Percentiles rank a stretch among this genome's conserved stretches.
Evolutionary conservation across 2,797 vertebrate species (phyloP).

Genomic region (Tokudaia tokunoshimensis): DNA sequence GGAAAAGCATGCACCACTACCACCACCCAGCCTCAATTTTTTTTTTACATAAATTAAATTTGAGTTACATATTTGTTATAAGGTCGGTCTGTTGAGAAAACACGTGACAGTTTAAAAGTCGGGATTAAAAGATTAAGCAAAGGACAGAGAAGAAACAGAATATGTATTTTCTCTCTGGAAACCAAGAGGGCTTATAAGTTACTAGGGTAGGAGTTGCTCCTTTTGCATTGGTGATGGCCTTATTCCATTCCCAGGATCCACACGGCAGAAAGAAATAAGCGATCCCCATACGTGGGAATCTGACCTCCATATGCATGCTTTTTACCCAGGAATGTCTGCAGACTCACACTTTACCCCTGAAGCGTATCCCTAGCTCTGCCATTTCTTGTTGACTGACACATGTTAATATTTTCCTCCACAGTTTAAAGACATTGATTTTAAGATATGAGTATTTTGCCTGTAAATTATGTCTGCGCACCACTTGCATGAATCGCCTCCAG

Average conservation of each 20-base stretch:
- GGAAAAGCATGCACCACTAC: neutral
- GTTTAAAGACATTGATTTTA: constrained; percentile 32
- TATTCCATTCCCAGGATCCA: neutral
- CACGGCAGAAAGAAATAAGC: neutral
- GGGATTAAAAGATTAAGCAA: constrained; percentile 3
- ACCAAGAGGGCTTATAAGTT: neutral
- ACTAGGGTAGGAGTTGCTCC: neutral
- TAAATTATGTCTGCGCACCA: too few species aligned
- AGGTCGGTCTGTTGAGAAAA: constrained; percentile 4
- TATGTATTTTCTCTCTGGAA: neutral
- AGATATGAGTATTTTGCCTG: neutral
- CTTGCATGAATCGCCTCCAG: too few species aligned
- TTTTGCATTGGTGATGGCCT: neutral
- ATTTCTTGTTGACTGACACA: neutral
- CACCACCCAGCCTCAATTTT: neutral
- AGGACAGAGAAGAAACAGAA: constrained; percentile 35
- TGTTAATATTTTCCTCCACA: constrained; percentile 23
- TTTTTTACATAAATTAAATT: constrained; percentile 32
- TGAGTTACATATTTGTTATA: neutral
- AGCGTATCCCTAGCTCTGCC: neutral
- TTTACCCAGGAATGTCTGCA: neutral
- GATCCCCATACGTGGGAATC: neutral
- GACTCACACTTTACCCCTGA: neutral
- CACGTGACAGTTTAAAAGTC: neutral
- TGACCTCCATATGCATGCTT: neutral